Percentiles rank a stretch among this genome's conserved stretches.
These are phyloP conservation scores for Cavia porcellus DNA, from an alignment of 2,113 vertebrate species.

Conservation along the genomic window DNA sequence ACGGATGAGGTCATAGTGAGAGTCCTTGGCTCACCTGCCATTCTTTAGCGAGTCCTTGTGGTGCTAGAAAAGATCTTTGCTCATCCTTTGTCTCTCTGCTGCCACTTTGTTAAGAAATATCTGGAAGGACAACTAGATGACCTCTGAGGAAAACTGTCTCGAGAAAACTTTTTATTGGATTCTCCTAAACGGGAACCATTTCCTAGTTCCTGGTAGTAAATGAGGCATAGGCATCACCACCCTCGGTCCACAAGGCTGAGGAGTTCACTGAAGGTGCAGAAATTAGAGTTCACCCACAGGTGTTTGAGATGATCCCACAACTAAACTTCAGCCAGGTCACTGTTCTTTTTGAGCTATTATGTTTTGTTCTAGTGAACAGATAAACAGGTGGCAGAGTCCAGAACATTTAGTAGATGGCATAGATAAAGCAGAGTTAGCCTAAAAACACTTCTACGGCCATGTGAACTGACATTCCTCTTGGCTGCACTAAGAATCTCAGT, in stretches of 20 bases:
- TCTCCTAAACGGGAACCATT: neutral
- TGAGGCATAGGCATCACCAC: no score
- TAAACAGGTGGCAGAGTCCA: neutral
- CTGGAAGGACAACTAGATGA: neutral
- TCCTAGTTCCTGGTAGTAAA: neutral
- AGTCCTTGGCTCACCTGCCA: neutral
- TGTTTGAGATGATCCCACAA: neutral
- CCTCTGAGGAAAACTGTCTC: neutral
- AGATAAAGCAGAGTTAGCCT: neutral
- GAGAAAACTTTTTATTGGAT: neutral
- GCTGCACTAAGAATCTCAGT: neutral
- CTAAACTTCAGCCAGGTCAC: neutral
- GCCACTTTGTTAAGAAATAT: neutral
- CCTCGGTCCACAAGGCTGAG: neutral
- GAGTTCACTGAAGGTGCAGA: neutral
- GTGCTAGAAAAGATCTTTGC: neutral
- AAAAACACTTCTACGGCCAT: neutral
- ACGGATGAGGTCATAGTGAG: neutral
- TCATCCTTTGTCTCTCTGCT: neutral
- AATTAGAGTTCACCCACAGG: neutral
- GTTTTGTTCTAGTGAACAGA: neutral
- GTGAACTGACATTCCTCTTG: neutral
- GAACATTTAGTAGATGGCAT: neutral
- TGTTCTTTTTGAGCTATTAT: neutral
- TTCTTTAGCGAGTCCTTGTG: neutral